phyloP scores from a whole-genome alignment of 2,888 invertebrate species.

The Aphrophora alni region DNA sequence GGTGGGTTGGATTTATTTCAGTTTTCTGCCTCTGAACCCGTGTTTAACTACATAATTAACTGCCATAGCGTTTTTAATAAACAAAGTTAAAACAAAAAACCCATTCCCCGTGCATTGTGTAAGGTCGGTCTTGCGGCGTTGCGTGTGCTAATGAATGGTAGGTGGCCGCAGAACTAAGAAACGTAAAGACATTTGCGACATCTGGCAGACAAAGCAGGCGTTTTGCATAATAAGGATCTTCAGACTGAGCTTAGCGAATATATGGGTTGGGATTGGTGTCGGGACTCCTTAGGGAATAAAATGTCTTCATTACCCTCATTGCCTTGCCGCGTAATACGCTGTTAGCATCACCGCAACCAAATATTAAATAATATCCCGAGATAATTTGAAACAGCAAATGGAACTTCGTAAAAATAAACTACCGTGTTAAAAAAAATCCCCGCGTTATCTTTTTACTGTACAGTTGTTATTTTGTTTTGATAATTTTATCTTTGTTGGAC shows the following conservation, averaged over 20 bases:
- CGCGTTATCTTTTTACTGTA: background rate
- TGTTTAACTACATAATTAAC: slow-evolving; percentile 2
- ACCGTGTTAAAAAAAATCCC: background rate
- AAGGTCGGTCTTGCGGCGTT: background rate
- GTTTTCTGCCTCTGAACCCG: background rate
- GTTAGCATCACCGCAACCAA: background rate
- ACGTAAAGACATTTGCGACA: background rate
- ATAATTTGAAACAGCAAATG: background rate
- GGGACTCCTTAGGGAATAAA: background rate
- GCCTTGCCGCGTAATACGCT: background rate
- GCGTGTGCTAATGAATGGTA: background rate
- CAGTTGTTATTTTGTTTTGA: background rate
- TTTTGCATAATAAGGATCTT: slow-evolving; percentile 2
- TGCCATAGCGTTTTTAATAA: background rate
- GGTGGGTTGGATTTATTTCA: background rate
- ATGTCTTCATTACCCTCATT: background rate
- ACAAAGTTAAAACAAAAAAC: background rate
- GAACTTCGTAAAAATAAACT: background rate
- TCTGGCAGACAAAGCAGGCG: slow-evolving; percentile 2
- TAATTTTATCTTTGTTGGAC: background rate
- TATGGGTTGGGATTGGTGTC: background rate
- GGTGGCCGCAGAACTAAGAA: background rate
- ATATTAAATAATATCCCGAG: background rate
- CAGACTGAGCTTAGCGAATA: background rate
- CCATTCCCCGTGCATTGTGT: background rate